phyloP scores from a whole-genome alignment of 2,797 vertebrate genomes.

The Crocodylus rhombifer region DNA sequence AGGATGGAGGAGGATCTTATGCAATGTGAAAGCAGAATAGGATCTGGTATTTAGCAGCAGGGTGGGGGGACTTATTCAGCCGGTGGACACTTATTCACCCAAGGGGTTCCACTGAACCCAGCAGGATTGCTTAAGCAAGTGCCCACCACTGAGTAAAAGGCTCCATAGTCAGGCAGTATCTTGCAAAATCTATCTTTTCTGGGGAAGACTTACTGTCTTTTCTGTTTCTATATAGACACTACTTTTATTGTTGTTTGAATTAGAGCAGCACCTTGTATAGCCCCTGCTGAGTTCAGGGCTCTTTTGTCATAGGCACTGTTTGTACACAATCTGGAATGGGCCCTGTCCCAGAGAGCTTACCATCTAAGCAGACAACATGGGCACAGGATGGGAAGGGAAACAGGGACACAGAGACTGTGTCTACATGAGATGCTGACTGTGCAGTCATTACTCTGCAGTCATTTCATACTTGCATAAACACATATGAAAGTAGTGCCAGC shows the following conservation, averaged over 20 bases:
- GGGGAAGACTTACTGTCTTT: neutral
- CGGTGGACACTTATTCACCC: neutral
- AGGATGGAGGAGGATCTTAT: conserved; percentile 40
- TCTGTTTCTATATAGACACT: neutral
- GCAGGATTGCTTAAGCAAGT: neutral
- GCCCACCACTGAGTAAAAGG: neutral
- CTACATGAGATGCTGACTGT: too few species aligned
- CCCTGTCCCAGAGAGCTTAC: neutral
- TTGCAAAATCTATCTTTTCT: neutral
- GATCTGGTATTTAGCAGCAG: neutral
- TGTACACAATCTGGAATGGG: too few species aligned
- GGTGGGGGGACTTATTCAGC: neutral
- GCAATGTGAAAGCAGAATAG: neutral
- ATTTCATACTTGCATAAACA: too few species aligned
- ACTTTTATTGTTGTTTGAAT: neutral
- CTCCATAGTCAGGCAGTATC: neutral
- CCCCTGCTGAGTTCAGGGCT: neutral
- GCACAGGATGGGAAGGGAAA: too few species aligned
- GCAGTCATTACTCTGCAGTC: too few species aligned
- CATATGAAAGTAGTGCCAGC: too few species aligned
- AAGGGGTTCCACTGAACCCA: neutral
- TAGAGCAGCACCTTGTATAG: neutral
- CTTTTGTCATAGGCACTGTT: neutral
- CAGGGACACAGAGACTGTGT: neutral
- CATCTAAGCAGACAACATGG: neutral